Conservation (phyloP, 2,113 vertebrate genomes). For the Zosterops japonicus region DNA sequence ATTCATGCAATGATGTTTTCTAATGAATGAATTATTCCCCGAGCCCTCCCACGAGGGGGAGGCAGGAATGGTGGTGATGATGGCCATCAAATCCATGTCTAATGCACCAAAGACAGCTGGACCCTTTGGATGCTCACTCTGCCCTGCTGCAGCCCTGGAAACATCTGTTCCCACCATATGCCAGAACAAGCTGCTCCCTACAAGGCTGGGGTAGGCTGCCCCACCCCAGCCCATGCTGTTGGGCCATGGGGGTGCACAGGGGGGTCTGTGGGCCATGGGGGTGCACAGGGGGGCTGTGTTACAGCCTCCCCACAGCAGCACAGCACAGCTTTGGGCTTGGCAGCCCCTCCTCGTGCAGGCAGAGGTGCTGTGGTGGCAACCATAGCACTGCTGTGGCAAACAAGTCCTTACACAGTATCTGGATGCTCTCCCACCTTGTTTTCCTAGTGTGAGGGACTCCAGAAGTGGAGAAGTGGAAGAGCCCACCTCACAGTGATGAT, state of each 20-base stretch:
- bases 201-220: not conserved
- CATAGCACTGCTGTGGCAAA: not conserved
- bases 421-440: not conserved
- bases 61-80: not conserved
- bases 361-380: not conserved
- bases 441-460: not conserved
- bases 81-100: not conserved
- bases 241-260: rapidly evolving
- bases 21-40: not conserved
- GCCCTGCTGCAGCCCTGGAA: not conserved
- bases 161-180: rapidly evolving
- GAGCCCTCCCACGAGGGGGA: not conserved
- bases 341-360: not conserved
- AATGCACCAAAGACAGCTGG: rapidly evolving
- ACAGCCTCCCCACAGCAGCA: rapidly evolving
- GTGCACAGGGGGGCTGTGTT: rapidly evolving
- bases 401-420: not conserved
- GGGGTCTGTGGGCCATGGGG: not conserved
- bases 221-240: rapidly evolving
- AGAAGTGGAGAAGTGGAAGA: not conserved
- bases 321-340: not conserved
- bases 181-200: not conserved
- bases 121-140: rapidly evolving
- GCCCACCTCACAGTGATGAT: rapidly evolving
- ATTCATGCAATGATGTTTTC: not conserved